phyloP scores from a whole-genome alignment of 2,888 invertebrate species.

The Frankliniella fusca region DNA sequence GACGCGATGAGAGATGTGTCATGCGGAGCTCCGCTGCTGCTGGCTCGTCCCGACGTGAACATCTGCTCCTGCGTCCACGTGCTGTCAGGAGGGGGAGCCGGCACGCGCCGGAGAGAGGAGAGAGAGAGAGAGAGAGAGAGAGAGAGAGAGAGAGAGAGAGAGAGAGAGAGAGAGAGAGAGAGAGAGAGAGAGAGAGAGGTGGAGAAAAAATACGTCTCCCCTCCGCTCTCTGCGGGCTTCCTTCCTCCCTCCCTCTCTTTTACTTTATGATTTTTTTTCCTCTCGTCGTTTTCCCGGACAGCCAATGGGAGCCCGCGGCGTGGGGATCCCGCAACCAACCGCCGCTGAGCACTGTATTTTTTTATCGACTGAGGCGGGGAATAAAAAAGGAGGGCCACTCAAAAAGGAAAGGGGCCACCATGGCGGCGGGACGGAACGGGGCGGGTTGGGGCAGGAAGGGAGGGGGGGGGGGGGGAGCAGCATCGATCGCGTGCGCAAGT shows the following conservation, averaged over 20 bases:
- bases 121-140: too few relatives aligned
- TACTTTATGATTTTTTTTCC: not conserved
- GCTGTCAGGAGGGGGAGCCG: not conserved
- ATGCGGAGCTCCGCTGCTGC: not conserved
- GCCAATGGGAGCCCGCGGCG: not conserved
- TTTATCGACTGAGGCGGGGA: not conserved
- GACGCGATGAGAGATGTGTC: not conserved
- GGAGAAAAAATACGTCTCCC: not conserved
- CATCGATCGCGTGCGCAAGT: not conserved
- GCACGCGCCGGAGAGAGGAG: not conserved
- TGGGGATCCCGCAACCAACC: not conserved
- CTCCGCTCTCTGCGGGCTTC: not conserved
- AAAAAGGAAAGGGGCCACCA: too few relatives aligned
- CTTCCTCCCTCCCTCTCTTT: not conserved
- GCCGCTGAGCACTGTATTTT: not conserved
- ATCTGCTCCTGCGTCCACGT: constrained; percentile 13
- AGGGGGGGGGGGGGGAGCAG: not conserved
- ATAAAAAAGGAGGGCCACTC: not conserved
- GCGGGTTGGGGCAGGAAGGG: not conserved
- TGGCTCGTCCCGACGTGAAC: not conserved
- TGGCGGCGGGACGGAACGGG: not conserved
- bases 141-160: too few relatives aligned
- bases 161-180: too few relatives aligned
- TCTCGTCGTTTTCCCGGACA: not conserved
- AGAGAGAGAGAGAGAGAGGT: too few relatives aligned